Evolutionary conservation across 2,113 vertebrate genomes (phyloP).

Genomic region (Noturus placidus): DNA sequence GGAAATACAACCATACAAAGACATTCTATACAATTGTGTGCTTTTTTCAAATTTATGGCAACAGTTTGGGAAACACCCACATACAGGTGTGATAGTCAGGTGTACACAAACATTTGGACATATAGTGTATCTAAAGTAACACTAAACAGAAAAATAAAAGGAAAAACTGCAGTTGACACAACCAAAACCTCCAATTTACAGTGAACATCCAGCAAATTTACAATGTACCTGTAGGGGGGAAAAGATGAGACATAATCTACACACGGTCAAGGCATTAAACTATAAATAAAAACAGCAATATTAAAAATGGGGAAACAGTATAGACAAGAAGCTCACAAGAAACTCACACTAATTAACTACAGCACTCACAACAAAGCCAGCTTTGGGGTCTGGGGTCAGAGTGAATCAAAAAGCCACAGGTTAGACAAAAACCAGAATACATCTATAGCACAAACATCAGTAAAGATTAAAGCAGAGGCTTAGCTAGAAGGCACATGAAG

Average conservation of each 20-base stretch:
- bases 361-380: slow-evolving; percentile 38
- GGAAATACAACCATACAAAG: neutral
- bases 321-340: slow-evolving; percentile 21
- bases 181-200: neutral
- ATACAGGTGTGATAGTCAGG: neutral
- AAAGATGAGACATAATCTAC: slow-evolving; percentile 11
- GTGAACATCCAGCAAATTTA: neutral
- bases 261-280: slow-evolving; percentile 12
- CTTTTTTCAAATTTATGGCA: neutral
- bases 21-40: neutral
- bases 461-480: slow-evolving; percentile 36
- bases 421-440: slow-evolving; percentile 39
- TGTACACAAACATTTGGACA: neutral
- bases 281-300: slow-evolving; percentile 11
- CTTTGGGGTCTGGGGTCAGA: slow-evolving; percentile 27
- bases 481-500: slow-evolving; percentile 41
- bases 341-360: slow-evolving; percentile 11
- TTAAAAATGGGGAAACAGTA: neutral
- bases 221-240: neutral
- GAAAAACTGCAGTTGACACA: neutral
- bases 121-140: neutral
- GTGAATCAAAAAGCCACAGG: slow-evolving; percentile 40
- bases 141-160: neutral
- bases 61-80: neutral
- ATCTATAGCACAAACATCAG: slow-evolving; percentile 22